phyloP scores from a whole-genome alignment of 2,888 invertebrate genomes.

The Parascotia fuliginaria region DNA sequence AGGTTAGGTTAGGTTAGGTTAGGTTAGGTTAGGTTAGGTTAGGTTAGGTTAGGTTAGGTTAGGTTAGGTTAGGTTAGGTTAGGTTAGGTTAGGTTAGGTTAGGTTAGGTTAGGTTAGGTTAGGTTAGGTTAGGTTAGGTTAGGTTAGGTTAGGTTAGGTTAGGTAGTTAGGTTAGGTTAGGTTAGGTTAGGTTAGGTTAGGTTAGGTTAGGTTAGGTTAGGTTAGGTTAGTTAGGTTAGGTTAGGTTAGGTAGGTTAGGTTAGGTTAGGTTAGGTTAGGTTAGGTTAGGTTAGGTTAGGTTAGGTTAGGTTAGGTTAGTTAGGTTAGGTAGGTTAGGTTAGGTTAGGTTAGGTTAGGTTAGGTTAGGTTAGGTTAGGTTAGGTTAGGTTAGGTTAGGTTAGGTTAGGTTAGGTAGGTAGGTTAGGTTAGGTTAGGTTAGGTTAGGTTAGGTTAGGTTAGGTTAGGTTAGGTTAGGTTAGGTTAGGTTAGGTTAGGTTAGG shows the following conservation, averaged over 20 bases:
- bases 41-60: slow-evolving; percentile 19
- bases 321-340: slow-evolving; percentile 16
- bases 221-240: slow-evolving; percentile 25
- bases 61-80: slow-evolving; percentile 26
- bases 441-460: slow-evolving; percentile 21
- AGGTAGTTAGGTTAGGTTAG: slow-evolving; percentile 25
- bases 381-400: slow-evolving; percentile 19
- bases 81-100: slow-evolving; percentile 30
- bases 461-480: slow-evolving; percentile 7
- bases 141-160: slow-evolving; percentile 26
- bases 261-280: slow-evolving; percentile 22
- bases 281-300: slow-evolving; percentile 17
- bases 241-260: slow-evolving; percentile 23
- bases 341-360: slow-evolving; percentile 15
- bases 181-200: slow-evolving; percentile 28
- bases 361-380: slow-evolving; percentile 17
- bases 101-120: slow-evolving; percentile 36
- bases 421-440: slow-evolving; percentile 36
- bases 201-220: slow-evolving; percentile 28
- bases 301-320: slow-evolving; percentile 15
- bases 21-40: slow-evolving; percentile 23
- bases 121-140: slow-evolving; percentile 27
- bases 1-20: slow-evolving; percentile 13
- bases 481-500: slow-evolving; percentile 4
- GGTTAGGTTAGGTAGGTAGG: slow-evolving; percentile 20